Conservation (phyloP, 2,797 vertebrate genomes). For the Falco concolor region DNA sequence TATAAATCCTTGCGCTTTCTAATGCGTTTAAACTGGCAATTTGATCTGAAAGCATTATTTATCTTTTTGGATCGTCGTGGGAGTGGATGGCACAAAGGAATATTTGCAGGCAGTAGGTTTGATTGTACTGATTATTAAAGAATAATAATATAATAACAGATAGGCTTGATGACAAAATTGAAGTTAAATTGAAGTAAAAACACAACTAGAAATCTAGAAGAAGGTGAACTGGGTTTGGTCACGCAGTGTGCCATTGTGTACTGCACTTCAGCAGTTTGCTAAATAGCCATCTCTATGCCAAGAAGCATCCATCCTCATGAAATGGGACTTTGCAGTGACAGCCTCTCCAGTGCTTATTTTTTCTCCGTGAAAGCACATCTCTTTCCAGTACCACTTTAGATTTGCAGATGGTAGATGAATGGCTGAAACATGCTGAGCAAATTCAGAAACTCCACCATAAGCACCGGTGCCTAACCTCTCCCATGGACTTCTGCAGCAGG, state of each 20-base stretch:
- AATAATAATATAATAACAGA: neutral
- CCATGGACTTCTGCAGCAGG: rapidly evolving
- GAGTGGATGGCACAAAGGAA: neutral
- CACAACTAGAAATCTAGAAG: neutral
- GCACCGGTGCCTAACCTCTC: neutral
- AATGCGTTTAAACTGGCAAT: neutral
- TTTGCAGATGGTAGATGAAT: neutral
- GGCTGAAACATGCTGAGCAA: neutral
- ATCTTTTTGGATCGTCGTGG: rapidly evolving
- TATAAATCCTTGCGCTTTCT: neutral
- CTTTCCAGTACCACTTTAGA: neutral
- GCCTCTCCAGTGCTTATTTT: neutral
- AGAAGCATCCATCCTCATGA: neutral
- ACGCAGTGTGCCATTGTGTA: rapidly evolving
- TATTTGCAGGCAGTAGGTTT: neutral
- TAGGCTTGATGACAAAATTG: neutral
- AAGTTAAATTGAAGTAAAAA: neutral
- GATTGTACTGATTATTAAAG: neutral
- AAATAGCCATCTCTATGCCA: neutral
- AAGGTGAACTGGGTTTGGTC: neutral
- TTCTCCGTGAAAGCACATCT: neutral
- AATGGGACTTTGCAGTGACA: neutral
- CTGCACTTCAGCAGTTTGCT: neutral
- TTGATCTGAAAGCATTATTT: neutral
- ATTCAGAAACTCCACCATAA: neutral